Base-by-base conservation (phyloP, 2,888 invertebrate species). In the Lumbricus terrestris region DNA sequence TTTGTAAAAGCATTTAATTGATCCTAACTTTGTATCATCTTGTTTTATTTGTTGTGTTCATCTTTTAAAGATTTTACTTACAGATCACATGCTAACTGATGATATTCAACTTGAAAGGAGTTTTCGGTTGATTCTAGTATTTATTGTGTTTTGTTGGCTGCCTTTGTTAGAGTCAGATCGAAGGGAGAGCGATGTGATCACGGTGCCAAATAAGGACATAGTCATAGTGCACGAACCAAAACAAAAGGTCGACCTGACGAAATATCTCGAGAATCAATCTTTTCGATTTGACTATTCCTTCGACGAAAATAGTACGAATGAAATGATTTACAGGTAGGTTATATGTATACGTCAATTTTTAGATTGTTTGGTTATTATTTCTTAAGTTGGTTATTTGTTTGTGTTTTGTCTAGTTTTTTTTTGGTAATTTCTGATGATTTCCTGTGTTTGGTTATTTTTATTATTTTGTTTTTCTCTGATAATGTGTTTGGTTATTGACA, bases 261-360 rank as follows among this genome's bases (percentile, higher is more conserved):
- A 99, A 96, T 99, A 97, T 96, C 96, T 99, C 92, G 99, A 99
- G 95, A 99, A 99, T 95, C 99, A 99, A 95, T 97, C 97, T 95
- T 99, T 99, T 95, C 96, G 99, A 93, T 99, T 98, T 95, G 99
- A 99, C 96, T 99, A 99, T 96, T 98, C 98, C 90, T 99, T 99
- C 95, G 99, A 99, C 96, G 99, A 99, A 95, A 96, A 97, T 37
- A 97, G 98, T 95, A 97, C 97, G 94, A 99, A 99, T 95, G 98
- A 98, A 95, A 96, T 98, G 94, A 98, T 99, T 93, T 99, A 99
- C 96, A 98, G 97, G 97, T 99, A 91, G 91, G 93, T 92, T 88
- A 34, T 40, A n/a, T 23, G 33, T 20, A 11, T 47, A 20, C 29
- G n/a, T n/a, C n/a, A n/a, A 11, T 40, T 38, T 85, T 85, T 47